phyloP scores from a whole-genome alignment of 2,888 invertebrate species.

The Cantharis nigra region DNA sequence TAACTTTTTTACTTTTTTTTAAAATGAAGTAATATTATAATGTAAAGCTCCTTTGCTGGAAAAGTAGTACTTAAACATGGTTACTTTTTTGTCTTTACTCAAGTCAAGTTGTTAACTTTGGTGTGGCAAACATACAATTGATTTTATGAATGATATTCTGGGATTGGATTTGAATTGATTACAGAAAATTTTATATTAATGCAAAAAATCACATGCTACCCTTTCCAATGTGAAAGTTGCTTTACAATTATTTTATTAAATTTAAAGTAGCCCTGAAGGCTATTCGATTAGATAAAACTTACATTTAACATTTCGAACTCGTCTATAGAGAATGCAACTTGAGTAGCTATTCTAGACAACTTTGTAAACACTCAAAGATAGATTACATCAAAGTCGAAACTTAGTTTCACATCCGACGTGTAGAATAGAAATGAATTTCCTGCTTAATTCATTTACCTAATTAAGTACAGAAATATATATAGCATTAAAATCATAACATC shows the following conservation, averaged over 20 bases:
- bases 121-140: too few relatives aligned
- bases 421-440: background rate
- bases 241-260: background rate
- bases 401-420: background rate
- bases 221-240: too few relatives aligned
- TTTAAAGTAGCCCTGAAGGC: background rate
- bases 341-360: background rate
- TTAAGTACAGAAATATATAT: background rate
- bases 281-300: background rate
- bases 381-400: constrained; percentile 1
- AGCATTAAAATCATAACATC: background rate
- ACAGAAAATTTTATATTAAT: too few relatives aligned
- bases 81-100: too few relatives aligned
- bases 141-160: too few relatives aligned
- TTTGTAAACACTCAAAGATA: constrained; percentile 2
- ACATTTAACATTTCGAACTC: background rate
- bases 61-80: too few relatives aligned
- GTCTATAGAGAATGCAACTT: constrained; percentile 1
- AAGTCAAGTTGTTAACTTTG: too few relatives aligned
- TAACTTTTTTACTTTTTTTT: too few relatives aligned
- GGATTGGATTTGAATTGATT: too few relatives aligned
- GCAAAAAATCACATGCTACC: too few relatives aligned
- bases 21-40: too few relatives aligned
- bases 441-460: background rate
- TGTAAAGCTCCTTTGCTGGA: too few relatives aligned